These are phyloP conservation scores for Rhopalosiphum maidis DNA, from an alignment of 1,140 invertebrate genomes.

Conservation along the genomic window DNA sequence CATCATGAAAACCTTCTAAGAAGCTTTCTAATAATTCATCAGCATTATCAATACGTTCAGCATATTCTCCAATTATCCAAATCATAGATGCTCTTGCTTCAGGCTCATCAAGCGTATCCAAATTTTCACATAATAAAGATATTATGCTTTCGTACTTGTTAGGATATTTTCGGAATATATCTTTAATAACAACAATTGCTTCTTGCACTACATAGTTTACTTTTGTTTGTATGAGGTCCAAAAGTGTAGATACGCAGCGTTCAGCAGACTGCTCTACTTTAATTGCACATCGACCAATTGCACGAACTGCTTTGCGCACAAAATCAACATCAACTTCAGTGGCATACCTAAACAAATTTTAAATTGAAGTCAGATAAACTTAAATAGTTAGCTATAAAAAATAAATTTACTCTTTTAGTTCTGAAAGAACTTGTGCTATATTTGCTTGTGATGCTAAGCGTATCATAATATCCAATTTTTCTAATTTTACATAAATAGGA, in stretches of 20 bases:
- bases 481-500: conserved; percentile 99
- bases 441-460: conserved; percentile 96
- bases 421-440: conserved; percentile 97
- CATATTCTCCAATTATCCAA: conserved; percentile 98
- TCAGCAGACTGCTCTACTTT: conserved; percentile 99
- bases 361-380: background rate
- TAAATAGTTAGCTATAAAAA: background rate
- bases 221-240: conserved; percentile 99
- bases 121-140: conserved; percentile 97
- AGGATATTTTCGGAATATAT: conserved; percentile 99
- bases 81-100: conserved; percentile 99
- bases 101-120: conserved; percentile 98
- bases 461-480: conserved; percentile 99
- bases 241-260: conserved; percentile 94
- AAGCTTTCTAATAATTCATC: conserved; percentile 98
- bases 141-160: conserved; percentile 99
- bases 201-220: conserved; percentile 99
- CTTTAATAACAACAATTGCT: conserved; percentile 99
- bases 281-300: conserved; percentile 98
- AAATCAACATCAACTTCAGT: conserved; percentile 99
- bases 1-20: conserved; percentile 99
- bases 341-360: conserved; percentile 69
- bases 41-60: conserved; percentile 99
- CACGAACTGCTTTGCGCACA: conserved; percentile 96
- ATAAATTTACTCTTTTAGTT: conserved; percentile 82